phyloP scores from a whole-genome alignment of 2,888 invertebrate genomes.

The Anticlea derivata region DNA sequence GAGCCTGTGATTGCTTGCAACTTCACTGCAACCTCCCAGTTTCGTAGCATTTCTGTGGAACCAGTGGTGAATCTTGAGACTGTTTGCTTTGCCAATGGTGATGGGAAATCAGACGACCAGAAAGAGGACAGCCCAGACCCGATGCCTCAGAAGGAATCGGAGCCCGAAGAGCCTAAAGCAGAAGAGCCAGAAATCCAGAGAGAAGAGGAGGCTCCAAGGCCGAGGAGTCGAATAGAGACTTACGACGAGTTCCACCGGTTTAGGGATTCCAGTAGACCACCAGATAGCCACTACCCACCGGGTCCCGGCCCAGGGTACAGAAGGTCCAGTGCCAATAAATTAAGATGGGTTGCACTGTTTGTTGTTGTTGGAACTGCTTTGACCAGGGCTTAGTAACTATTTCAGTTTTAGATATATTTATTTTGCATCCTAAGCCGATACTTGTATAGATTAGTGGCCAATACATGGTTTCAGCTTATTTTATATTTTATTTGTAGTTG shows the following conservation, averaged over 20 bases:
- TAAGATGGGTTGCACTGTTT: constrained; percentile 15
- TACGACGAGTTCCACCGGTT: constrained; percentile 53
- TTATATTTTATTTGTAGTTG: too few species aligned
- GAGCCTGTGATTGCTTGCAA: constrained; percentile 1
- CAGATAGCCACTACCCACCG: constrained; percentile 52
- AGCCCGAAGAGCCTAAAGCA: constrained; percentile 11
- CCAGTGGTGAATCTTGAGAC: not conserved
- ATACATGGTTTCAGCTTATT: too few species aligned
- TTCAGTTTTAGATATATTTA: too few species aligned
- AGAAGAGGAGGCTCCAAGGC: constrained; percentile 24
- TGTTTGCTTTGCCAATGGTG: constrained; percentile 16
- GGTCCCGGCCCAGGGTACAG: constrained; percentile 36
- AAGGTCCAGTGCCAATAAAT: constrained; percentile 23
- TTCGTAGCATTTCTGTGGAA: not conserved
- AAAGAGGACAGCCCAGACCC: constrained; percentile 14
- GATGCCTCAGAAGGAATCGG: not conserved
- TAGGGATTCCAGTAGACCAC: constrained; percentile 51
- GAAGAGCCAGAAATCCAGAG: constrained; percentile 22
- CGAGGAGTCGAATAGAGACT: constrained; percentile 49
- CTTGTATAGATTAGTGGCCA: too few species aligned
- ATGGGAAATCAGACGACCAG: constrained; percentile 11
- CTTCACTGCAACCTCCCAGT: constrained; percentile 1
- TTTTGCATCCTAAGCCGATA: too few species aligned
- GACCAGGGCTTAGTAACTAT: not conserved
- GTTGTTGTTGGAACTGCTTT: not conserved